phyloP scores from a whole-genome alignment of 2,797 vertebrate species.

The Glossophaga mutica region DNA sequence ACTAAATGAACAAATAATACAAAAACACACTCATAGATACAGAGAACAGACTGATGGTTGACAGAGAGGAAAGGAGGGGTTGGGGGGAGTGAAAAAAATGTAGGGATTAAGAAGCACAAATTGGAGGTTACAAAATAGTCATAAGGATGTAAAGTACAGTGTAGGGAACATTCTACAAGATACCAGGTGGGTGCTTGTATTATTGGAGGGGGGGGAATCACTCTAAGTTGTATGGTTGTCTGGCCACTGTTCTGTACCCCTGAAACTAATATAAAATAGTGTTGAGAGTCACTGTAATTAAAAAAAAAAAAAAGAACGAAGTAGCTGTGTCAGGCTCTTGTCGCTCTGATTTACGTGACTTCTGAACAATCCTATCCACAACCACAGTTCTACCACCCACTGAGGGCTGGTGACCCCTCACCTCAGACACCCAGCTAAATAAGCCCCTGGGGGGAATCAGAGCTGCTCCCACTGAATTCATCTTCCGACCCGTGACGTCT shows the following conservation, averaged over 20 bases:
- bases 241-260: background rate
- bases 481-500: background rate
- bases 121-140: background rate
- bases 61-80: background rate
- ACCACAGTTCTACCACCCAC: background rate
- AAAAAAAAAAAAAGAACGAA: background rate
- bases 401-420: background rate
- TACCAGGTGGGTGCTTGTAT: background rate
- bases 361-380: background rate
- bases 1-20: background rate
- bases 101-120: background rate
- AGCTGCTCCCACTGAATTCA: background rate
- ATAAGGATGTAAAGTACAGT: background rate
- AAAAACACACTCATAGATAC: background rate
- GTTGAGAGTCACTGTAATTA: background rate
- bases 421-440: background rate
- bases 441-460: background rate
- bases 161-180: background rate
- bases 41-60: background rate
- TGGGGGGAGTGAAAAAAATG: background rate
- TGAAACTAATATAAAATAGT: background rate
- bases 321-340: background rate
- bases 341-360: background rate
- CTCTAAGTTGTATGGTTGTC: background rate
- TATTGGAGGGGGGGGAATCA: background rate